These are phyloP conservation scores for Ammodytes dubius DNA, from an alignment of 2,113 vertebrate genomes.

Conservation along the genomic window DNA sequence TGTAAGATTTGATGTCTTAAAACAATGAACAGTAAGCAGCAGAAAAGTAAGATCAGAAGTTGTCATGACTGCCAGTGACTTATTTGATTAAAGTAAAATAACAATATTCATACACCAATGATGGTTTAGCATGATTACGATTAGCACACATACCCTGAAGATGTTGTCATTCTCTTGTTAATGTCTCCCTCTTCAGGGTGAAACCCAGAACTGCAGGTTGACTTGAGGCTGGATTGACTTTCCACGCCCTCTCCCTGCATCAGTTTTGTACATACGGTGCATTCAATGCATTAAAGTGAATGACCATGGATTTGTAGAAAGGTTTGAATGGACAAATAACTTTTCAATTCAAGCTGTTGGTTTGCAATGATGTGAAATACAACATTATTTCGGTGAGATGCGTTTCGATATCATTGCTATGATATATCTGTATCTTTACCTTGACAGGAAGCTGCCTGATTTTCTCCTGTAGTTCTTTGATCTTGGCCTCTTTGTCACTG, in stretches of 20 bases:
- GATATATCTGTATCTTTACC: constrained; percentile 75
- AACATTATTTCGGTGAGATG: neutral
- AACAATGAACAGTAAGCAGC: neutral
- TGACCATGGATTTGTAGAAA: neutral
- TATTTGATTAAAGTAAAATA: neutral
- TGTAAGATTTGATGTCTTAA: constrained; percentile 1
- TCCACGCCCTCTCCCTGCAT: constrained; percentile 59
- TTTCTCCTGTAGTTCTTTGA: constrained; percentile 85
- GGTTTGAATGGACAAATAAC: neutral
- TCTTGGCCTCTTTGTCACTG: constrained; percentile 85
- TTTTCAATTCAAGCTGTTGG: neutral
- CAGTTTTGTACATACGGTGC: neutral
- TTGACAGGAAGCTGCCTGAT: constrained; percentile 75
- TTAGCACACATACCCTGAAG: constrained; percentile 77
- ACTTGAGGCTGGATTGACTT: constrained; percentile 13
- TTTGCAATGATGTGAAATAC: neutral
- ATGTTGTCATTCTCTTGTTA: constrained; percentile 54
- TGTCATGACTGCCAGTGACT: neutral
- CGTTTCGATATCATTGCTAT: neutral
- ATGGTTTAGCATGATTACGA: neutral
- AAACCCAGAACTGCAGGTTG: constrained; percentile 55
- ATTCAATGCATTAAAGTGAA: constrained; percentile 2
- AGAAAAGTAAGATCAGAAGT: neutral
- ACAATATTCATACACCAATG: neutral
- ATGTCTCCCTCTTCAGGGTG: constrained; percentile 71